Evolutionary conservation across 2,888 invertebrate genomes (phyloP), one percentile per base, ranked within the genome.

Genomic region (Ichneumoninae sp.): DNA sequence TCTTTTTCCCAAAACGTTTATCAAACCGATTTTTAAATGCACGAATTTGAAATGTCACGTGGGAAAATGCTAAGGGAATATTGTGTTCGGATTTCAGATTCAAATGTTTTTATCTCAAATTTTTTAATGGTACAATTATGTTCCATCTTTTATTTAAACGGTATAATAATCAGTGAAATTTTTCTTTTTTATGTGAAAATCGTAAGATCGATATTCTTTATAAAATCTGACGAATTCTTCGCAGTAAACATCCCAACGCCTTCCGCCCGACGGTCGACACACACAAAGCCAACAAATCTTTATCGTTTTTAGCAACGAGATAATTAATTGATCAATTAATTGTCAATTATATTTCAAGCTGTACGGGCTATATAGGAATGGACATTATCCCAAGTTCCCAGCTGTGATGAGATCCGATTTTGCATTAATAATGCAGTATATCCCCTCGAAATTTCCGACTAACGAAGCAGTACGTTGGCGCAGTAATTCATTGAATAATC

Each of bases 401-500:
- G 16, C 62, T 5, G 30, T 33, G 44, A 47, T 47, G 62, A 7
- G 5, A 33, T 62, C 7, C 30, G 30, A 30, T 33, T 62, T 33
- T 62, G 30, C 6, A 62, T 62, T 33, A 62, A 6, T 30, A 30
- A 57, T 19, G 26, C 16, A 6, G 10, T 19, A 50, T 47, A 50
- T 13, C 16, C 4, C 50, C 16, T 22, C 0, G 52, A 70, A 60
- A 77, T 77, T 44, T 6, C 19, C 22, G 3, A 19, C 44, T 68
- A 44, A 57, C 22, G 44, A 57, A n/a, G 44, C n/a, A 30, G n/a
- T 30, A 54, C 30, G 52, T 76, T 40, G 40, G 19, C 16, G 19
- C 44, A 19, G 19, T 47, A 78, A 69, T 52, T 30, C 65, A 65
- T 72, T 57, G 44, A 80, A 57, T 72, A 54, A 71, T 47, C 62